Base-by-base conservation (phyloP, 2,113 vertebrate species). In the Climacteris rufus region DNA sequence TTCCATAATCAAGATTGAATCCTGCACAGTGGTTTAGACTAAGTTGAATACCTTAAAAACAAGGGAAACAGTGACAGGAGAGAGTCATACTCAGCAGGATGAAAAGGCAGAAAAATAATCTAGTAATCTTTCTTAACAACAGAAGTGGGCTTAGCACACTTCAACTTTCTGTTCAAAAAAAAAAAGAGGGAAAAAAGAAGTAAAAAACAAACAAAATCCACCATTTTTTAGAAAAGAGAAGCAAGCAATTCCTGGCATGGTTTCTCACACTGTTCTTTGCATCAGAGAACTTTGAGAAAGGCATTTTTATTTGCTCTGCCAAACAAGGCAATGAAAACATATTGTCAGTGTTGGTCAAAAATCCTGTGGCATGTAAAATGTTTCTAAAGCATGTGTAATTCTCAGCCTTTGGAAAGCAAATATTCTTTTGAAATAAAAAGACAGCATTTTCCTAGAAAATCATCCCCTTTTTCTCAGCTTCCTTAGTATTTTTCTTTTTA, bases 151-250 rank as follows among this genome's bases (percentile, higher is more conserved):
- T 31, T 63, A 59, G 15, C 13, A 17, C 1, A 0, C 8, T 61
- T 74, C 52, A 87, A 44, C 5, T 2, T 6, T 44, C 28, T 53
- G 11, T 66, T 82, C 5, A 13, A 15, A 2, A 10, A 24, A 28
- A 77, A 52, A 28, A n/a, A 50, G 5, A 11, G 33, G 17, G 13
- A 49, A 21, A 7, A 19, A 13, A 45, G 2, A 11, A 7, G 1
- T 1, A 15, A 44, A 47, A 69, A 54, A 2, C 0, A 5, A 52
- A 15, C 12, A 60, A 37, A 33, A 3, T 1, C 5, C 54, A 53
- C 10, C 1, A n/a, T 42, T 47, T 40, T n/a, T 79, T 64, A 42
- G 33, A 61, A 83, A 72, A 64, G 8, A 23, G 7, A 60, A 72
- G 16, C 15, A 82, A 64, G 10, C 13, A 13, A 23, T 61, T 78